These are phyloP conservation scores for Scaptomyza montana DNA, from an alignment of 1,140 invertebrate species.

Conservation along the genomic window DNA sequence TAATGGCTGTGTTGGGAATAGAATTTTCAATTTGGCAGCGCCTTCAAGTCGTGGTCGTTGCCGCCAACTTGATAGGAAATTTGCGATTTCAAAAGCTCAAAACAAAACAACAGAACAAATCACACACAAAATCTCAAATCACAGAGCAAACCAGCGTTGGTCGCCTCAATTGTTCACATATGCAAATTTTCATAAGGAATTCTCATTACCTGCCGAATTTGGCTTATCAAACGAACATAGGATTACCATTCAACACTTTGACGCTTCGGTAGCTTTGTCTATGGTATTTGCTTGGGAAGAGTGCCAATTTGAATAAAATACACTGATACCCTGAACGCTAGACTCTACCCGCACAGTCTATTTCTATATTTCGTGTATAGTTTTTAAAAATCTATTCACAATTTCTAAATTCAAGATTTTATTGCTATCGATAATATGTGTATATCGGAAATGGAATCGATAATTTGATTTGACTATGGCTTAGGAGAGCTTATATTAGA, in stretches of 20 bases:
- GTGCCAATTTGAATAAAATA: constrained; percentile 43
- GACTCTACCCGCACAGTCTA: no score
- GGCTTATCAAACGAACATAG: constrained; percentile 40
- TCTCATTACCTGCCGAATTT: constrained; percentile 36
- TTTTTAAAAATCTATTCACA: no score
- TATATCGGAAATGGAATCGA: no score
- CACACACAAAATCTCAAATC: constrained; percentile 17
- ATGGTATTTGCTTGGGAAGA: neutral
- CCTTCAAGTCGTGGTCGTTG: neutral
- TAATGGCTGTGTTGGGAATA: constrained; percentile 30
- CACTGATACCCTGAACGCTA: no score
- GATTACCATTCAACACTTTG: constrained; percentile 65
- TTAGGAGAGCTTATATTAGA: no score
- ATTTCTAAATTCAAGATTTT: no score
- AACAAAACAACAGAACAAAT: constrained; percentile 20
- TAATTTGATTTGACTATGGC: no score
- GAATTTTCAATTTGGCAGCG: constrained; percentile 17
- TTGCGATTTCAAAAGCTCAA: constrained; percentile 14
- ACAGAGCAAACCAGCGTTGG: constrained; percentile 49
- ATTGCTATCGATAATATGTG: no score
- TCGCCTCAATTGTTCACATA: constrained; percentile 56
- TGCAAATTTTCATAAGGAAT: constrained; percentile 46
- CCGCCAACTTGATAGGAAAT: constrained; percentile 10
- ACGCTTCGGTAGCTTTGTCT: constrained; percentile 59
- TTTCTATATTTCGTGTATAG: no score